Evolutionary conservation across 1,140 invertebrate genomes (phyloP).

Genomic region (Bombus superbus): DNA sequence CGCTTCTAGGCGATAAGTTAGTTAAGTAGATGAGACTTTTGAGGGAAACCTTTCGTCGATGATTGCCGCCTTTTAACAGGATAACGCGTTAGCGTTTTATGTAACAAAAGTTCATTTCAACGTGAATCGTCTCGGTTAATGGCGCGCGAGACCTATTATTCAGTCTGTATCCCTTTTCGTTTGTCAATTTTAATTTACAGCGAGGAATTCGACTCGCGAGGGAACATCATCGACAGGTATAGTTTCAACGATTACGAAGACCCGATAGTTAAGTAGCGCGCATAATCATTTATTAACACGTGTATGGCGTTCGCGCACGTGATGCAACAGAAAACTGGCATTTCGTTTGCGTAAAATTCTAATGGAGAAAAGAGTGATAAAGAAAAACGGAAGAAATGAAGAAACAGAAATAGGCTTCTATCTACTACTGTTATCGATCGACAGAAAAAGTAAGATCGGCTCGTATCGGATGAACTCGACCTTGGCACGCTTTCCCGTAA

Average conservation of each 20-base stretch:
- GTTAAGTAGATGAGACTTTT: conserved; percentile 65
- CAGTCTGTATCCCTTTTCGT: not conserved
- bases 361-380: too few species aligned
- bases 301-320: not conserved
- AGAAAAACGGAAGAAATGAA: not conserved
- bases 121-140: conserved; percentile 63
- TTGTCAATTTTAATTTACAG: not conserved
- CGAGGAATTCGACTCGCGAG: not conserved
- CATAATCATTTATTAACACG: conserved; percentile 30
- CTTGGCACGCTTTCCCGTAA: conserved; percentile 42
- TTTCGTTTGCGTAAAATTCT: not conserved
- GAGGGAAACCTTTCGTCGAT: conserved; percentile 70
- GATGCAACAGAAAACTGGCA: not conserved
- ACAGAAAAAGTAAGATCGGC: conserved; percentile 17
- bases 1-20: not conserved
- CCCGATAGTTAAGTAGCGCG: conserved; percentile 5
- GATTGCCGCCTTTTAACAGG: conserved; percentile 70
- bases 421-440: not conserved
- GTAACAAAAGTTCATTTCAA: conserved; percentile 72
- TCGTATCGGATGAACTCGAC: conserved; percentile 40
- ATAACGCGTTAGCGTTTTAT: conserved; percentile 70
- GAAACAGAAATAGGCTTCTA: not conserved
- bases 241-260: conserved; percentile 33
- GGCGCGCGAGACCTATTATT: not conserved
- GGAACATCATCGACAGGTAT: not conserved